Percentiles rank a stretch among this genome's conserved stretches.
These are phyloP conservation scores for Hoplodrina blanda DNA, from an alignment of 2,888 invertebrate genomes.

Conservation along the genomic window DNA sequence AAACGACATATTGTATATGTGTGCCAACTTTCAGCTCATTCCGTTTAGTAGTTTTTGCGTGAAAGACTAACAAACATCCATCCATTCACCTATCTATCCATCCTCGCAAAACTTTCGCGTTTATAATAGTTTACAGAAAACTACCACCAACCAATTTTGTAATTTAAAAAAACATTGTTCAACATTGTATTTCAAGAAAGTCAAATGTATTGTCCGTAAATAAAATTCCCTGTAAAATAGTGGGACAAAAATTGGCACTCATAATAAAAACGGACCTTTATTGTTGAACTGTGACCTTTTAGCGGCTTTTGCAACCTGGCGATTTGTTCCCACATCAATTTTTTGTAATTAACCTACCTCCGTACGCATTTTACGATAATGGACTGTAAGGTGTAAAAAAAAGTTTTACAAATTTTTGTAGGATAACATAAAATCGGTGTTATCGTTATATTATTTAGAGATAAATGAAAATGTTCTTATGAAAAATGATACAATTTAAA, in stretches of 20 bases:
- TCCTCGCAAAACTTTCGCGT: too few species aligned
- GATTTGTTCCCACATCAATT: conserved; percentile 1
- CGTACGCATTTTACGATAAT: conserved; percentile 1
- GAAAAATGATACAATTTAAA: background rate
- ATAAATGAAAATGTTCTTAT: background rate
- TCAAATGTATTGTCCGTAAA: background rate
- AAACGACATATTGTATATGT: too few species aligned
- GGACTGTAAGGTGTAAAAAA: background rate
- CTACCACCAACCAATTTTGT: too few species aligned
- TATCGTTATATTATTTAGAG: background rate
- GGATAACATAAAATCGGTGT: background rate
- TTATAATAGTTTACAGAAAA: too few species aligned
- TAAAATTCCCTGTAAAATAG: conserved; percentile 10
- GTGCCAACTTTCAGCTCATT: too few species aligned
- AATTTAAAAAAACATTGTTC: background rate
- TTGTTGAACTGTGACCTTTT: conserved; percentile 12
- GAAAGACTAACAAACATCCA: too few species aligned
- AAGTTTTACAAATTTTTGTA: background rate
- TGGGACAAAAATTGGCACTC: conserved; percentile 2
- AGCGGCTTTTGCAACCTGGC: background rate
- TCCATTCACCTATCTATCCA: too few species aligned
- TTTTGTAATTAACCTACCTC: conserved; percentile 1
- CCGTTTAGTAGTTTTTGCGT: background rate
- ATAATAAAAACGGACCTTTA: background rate
- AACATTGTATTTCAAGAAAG: background rate